Base-by-base conservation (phyloP, 2,888 invertebrate genomes). In the Drosophila hamatofila region DNA sequence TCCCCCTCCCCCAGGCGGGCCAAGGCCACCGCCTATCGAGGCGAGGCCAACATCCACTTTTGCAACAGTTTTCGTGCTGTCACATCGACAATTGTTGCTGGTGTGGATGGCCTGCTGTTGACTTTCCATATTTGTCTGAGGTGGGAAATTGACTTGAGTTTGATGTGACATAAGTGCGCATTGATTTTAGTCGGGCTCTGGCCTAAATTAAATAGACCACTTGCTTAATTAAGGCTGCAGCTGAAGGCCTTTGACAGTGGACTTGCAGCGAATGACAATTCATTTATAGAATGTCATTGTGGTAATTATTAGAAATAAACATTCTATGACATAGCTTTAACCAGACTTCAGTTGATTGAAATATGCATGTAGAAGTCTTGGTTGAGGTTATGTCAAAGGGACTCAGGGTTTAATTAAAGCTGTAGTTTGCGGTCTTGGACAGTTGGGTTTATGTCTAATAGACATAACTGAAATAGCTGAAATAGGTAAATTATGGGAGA, bases 61-160 rank as follows among this genome's bases (percentile, higher is more conserved):
- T 14, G 21, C 35, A 68, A 59, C 63, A 42, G 42, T 56, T 77
- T 59, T 68, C 52, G 25, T 56, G 12, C 35, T 62, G 69, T 55
- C 76, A 73, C 64, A 58, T 58, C 58, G 63, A 64, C 75, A 63
- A 57, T 44, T 64, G 55, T 52, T 51, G 44, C 59, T 37, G 44
- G 35, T 58, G 39, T 60, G 48, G 23, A 16, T 33, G 48, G 48
- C 9, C 25, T n/a, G 39, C 33, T 66, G 58, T 51, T 69, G 68
- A 54, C 62, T 75, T 54, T 18, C 42, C 57, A 66, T 23, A 76
- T 76, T 76, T 56, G 56, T 30, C 25, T 23, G 49, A 54, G 49
- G 18, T 42, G 51, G 0, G 46, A 5, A 5, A 16, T 55, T 65
- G 39, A 33, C 39, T 48, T 27, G 18, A 37, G 23, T 11, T 64